Evolutionary conservation across 2,113 vertebrate genomes (phyloP), one percentile per base, ranked within the genome.

Genomic region (Lycocorax pyrrhopterus): DNA sequence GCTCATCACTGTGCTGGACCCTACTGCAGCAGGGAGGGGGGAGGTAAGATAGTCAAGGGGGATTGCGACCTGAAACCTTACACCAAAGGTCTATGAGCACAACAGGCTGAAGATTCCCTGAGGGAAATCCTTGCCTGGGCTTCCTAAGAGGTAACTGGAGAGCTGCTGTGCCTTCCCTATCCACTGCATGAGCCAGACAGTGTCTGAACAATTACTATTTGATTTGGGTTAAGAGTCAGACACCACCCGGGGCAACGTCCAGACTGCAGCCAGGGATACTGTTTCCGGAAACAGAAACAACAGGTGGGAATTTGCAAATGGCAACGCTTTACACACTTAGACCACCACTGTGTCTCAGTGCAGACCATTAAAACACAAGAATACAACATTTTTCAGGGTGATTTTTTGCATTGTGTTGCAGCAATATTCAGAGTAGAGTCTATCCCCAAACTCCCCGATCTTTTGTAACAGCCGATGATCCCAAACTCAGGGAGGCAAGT

Each of bases 151-250:
- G 84, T 73, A 90, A 83, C 72, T 15, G 69, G 78, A 83, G 88
- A 43, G 58, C 81, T 84, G 87, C 19, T 76, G 74, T 47, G n/a
- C 78, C 74, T 82, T 76, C 74, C 53, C 44, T 27, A 25, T 14
- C 86, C 71, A 20, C 89, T 51, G 55, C 35, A 37, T 74, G 87
- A 83, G 87, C 78, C 91, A 96, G 94, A 96, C 94, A 67, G 87
- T 15, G 59, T 90, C 71, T 88, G 90, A 83, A 72, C 78, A 79
- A 95, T 77, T 55, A 53, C 87, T 90, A 37, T 93, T 96, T 95
- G 78, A 95, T 94, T 90, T 95, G 90, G 93, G 91, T 91, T 94
- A 93, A 91, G 79, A 96, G 95, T 92, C 93, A 96, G 94, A 96
- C 95, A 96, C 95, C 94, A 93, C 89, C 94, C 56, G 92, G 95